phyloP scores from a whole-genome alignment of 2,113 vertebrate species.

The human (Homo sapiens) region GRCh38 chr11:132305001-132305500 shows the following conservation, averaged over 20 bases:
- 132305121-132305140: neutral
- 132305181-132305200: neutral
- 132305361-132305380: constrained; percentile 68
- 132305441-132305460: constrained; percentile 91
- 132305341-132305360: constrained; percentile 39
- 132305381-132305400: constrained; percentile 86
- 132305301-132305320: neutral
- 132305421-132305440: constrained; percentile 87
- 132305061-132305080: neutral
- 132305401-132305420: constrained; percentile 88
- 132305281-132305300: neutral
- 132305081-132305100: neutral
- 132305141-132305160: neutral
- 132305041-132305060: neutral
- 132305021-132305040: neutral
- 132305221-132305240: neutral
- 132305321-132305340: rapidly evolving
- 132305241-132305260: rapidly evolving
- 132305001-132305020: neutral
- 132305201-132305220: neutral
- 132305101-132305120: neutral
- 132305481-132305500: constrained; percentile 90
- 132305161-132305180: neutral
- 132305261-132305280: neutral
- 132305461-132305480: constrained; percentile 90